Evolutionary conservation across 1,140 invertebrate species (phyloP).

Genomic region (Pseudomyrmex pallidus): DNA sequence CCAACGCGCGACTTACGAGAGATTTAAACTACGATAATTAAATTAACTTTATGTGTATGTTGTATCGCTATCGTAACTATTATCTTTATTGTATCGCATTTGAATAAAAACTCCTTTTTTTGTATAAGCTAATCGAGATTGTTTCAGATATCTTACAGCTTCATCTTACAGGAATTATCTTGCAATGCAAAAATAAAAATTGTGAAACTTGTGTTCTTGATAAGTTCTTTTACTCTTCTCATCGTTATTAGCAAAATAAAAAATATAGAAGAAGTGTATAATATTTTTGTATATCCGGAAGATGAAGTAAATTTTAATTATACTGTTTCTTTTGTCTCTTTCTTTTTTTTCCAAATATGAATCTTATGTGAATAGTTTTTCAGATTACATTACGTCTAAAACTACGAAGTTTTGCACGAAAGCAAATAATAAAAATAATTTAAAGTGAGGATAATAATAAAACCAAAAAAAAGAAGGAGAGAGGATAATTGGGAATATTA

Average conservation of each 20-base stretch:
- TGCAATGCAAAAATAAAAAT: background rate
- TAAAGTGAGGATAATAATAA: background rate
- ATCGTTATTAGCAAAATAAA: background rate
- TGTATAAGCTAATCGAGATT: constrained; percentile 54
- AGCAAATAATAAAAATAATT: background rate
- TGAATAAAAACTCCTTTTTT: constrained; percentile 70
- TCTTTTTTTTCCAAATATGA: background rate
- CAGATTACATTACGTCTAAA: constrained; percentile 10
- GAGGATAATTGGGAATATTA: background rate
- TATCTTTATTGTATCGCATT: constrained; percentile 60
- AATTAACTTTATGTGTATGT: constrained; percentile 65
- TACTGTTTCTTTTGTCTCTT: too few relatives aligned
- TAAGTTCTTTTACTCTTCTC: constrained; percentile 16
- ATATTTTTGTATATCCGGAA: constrained; percentile 11
- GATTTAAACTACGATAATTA: constrained; percentile 43
- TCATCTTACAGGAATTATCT: background rate
- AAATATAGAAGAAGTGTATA: background rate
- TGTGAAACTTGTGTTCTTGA: background rate
- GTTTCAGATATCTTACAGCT: background rate
- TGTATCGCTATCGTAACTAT: constrained; percentile 64
- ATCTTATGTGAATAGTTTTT: background rate
- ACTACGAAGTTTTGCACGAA: constrained; percentile 21
- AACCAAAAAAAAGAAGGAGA: background rate
- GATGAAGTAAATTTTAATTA: constrained; percentile 10
- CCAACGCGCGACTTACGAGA: constrained; percentile 21